Base-by-base conservation (phyloP, 2,888 invertebrate genomes). In the Phengaris alcon region DNA sequence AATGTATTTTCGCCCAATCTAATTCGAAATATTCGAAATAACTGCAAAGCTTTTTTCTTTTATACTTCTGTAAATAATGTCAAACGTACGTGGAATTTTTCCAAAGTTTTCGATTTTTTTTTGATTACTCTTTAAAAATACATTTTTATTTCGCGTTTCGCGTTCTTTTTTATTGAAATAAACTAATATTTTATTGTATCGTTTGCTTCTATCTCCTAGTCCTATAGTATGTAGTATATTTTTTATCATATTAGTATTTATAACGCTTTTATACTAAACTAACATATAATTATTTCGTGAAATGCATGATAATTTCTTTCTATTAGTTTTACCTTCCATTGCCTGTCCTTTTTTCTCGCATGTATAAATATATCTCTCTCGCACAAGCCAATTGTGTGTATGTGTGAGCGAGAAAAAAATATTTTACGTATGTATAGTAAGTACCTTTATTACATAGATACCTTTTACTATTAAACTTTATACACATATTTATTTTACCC, bases 1-100 rank as follows among this genome's bases (percentile, higher is more conserved):
- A 64, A 44, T 2, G 57, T 8, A 10, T 64, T 44, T 44, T 6
- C 13, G 35, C 64, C 44, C 64, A 64, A 64, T 64, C 64, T 64
- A 44, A 64, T 12, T 64, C 6, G 64, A 64, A 35, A 64, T 64
- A 64, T 64, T 64, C 69, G 76, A 78, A 78, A 76, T 78, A 76
- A 78, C 77, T 78, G 78, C 78, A 77, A 78, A 70, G 59, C 70
- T 52, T 51, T 48, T 0, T 55, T 3, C 48, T 48, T 48, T 48
- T 48, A 48, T 48, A 48, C 48, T 4, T 48, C 48, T 48, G 48
- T 48, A 5, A n/a, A n/a, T n/a, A n/a, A n/a, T n/a, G 0, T 48
- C 35, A 48, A 48, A 6, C 48, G 48, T 48, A 48, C 4, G 35
- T 35, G 35, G 3, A 35, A 35, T 6, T 48, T 48, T 1, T 59